Percentiles rank a stretch among this genome's conserved stretches.
These are phyloP conservation scores for Pao palembangensis DNA, from an alignment of 2,113 vertebrate species.

Conservation along the genomic window DNA sequence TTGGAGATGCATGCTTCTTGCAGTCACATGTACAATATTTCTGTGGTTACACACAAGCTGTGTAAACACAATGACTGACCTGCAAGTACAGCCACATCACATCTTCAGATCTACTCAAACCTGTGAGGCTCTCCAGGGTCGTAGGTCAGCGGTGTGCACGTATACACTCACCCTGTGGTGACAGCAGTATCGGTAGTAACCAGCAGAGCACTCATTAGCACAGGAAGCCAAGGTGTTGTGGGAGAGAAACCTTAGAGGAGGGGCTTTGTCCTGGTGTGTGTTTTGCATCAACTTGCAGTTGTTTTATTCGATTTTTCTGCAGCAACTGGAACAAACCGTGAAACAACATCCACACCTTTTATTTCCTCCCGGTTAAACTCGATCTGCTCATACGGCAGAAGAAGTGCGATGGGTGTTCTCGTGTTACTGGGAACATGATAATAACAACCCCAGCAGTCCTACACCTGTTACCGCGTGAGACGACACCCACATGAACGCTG, in stretches of 20 bases:
- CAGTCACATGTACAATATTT: neutral
- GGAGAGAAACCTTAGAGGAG: conserved; percentile 8
- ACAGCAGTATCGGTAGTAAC: conserved; percentile 24
- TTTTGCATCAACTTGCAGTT: conserved; percentile 27
- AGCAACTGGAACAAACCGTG: neutral
- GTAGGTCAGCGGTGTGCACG: conserved; percentile 17
- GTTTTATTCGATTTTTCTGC: conserved; percentile 18
- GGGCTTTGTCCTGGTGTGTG: neutral
- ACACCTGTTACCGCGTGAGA: conserved; percentile 24
- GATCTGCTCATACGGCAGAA: neutral
- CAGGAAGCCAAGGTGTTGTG: conserved; percentile 33
- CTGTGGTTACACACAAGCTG: neutral
- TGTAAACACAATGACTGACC: no score
- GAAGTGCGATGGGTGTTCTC: conserved; percentile 45
- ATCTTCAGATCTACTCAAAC: conserved; percentile 1
- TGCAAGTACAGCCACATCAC: neutral
- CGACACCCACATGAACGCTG: neutral
- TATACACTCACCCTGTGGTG: conserved; percentile 12
- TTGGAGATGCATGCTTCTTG: conserved; percentile 23
- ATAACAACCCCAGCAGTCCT: conserved; percentile 20
- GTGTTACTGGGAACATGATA: conserved; percentile 34
- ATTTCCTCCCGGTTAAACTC: no score
- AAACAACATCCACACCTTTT: no score
- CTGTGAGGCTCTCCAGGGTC: conserved; percentile 28
- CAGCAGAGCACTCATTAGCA: conserved; percentile 43